phyloP scores from a whole-genome alignment of 2,888 invertebrate genomes.

The Chalcis sispes region DNA sequence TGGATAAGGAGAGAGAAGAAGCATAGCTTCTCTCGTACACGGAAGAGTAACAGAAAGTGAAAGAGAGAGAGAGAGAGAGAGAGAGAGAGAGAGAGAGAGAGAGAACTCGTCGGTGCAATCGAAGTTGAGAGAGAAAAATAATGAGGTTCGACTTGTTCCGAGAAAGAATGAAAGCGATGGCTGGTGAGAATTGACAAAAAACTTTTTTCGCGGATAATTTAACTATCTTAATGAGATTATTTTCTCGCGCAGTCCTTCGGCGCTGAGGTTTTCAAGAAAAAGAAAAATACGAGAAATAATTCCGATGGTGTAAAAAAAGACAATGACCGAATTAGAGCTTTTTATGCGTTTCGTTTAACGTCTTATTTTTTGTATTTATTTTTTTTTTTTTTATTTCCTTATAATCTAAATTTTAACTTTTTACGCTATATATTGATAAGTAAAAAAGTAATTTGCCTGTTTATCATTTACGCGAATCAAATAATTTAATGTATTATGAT shows the following conservation, averaged over 20 bases:
- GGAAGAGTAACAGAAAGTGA: too few relatives aligned
- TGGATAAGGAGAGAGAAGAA: slow-evolving; percentile 11
- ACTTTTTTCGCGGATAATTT: slow-evolving; percentile 31
- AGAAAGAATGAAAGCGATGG: slow-evolving; percentile 24
- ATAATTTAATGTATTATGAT: too few relatives aligned
- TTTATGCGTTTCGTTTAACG: too few relatives aligned
- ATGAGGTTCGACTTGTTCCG: slow-evolving; percentile 28
- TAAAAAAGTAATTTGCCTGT: too few relatives aligned
- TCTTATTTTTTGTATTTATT: too few relatives aligned
- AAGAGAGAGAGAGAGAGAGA: too few relatives aligned
- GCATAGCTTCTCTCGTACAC: background rate
- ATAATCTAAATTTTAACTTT: too few relatives aligned
- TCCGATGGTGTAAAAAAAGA: background rate
- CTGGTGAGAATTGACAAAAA: background rate
- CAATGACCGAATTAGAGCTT: background rate
- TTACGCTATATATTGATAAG: too few relatives aligned
- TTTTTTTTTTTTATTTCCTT: too few relatives aligned
- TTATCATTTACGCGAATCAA: too few relatives aligned
- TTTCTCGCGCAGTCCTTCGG: slow-evolving; percentile 1
- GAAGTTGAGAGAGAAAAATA: slow-evolving; percentile 46
- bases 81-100: too few relatives aligned
- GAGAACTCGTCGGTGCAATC: slow-evolving; percentile 32
- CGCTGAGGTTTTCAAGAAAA: too few relatives aligned
- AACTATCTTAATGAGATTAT: slow-evolving; percentile 34
- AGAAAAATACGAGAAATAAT: background rate